These are phyloP conservation scores for Callyntrura guangdongensis DNA, from an alignment of 2,888 invertebrate genomes.

Conservation along the genomic window DNA sequence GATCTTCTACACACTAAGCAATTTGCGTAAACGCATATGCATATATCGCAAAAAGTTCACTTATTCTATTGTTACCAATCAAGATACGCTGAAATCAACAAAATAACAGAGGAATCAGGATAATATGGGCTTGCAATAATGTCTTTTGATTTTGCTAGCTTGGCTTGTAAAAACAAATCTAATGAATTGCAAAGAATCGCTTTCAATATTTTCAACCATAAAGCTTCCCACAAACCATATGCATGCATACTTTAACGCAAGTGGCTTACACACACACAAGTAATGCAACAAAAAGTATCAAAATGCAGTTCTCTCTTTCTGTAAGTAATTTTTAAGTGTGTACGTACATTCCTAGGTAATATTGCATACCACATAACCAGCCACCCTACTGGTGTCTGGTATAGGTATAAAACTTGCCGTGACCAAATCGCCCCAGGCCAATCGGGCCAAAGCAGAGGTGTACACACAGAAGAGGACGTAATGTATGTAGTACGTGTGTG, in stretches of 20 bases:
- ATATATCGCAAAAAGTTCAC: not conserved
- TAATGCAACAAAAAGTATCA: not conserved
- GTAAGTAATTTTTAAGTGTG: too few species aligned
- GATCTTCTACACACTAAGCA: not conserved
- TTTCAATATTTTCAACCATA: too few species aligned
- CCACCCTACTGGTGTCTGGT: not conserved
- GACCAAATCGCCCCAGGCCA: constrained; percentile 6
- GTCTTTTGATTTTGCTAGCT: not conserved
- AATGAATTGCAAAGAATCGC: constrained; percentile 7
- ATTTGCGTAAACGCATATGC: not conserved
- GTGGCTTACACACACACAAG: not conserved
- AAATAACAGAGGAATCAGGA: not conserved
- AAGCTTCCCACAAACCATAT: not conserved
- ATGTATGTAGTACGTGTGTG: not conserved
- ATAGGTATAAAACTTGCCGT: not conserved
- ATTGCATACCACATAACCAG: too few species aligned
- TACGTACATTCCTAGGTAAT: too few species aligned
- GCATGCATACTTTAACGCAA: not conserved
- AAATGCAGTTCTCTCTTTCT: too few species aligned
- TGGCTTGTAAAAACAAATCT: not conserved
- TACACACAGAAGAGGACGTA: not conserved
- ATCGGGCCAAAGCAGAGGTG: not conserved
- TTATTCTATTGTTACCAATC: not conserved
- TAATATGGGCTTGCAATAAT: not conserved
- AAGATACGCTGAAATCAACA: not conserved